Evolutionary conservation across 2,113 vertebrate species (phyloP).

Genomic region (Noctilio leporinus): DNA sequence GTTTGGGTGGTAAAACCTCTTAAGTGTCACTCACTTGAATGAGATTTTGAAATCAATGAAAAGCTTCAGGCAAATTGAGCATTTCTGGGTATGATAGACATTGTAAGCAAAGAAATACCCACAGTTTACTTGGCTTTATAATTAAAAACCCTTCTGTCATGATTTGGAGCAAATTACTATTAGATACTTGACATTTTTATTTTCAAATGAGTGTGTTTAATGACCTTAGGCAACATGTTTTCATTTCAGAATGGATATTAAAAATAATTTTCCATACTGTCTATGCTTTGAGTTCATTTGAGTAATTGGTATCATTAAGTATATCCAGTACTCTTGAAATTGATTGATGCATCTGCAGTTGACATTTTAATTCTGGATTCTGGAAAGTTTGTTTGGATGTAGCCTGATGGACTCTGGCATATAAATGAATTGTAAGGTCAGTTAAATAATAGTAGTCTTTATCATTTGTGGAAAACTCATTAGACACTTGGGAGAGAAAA

Average conservation of each 20-base stretch:
- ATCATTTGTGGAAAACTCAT: not conserved
- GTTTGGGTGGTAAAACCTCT: not conserved
- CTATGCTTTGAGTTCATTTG: not conserved
- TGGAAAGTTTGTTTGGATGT: not conserved
- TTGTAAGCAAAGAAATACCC: not conserved
- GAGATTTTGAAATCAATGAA: not conserved
- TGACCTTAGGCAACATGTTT: not conserved
- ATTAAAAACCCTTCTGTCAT: not conserved
- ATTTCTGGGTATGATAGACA: not conserved
- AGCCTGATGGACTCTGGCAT: not conserved
- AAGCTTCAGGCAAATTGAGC: not conserved
- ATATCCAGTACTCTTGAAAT: not conserved
- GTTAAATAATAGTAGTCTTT: not conserved
- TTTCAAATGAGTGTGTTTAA: not conserved
- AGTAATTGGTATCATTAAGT: not conserved
- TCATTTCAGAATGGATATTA: not conserved
- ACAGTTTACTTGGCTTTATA: not conserved
- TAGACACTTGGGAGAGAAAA: not conserved
- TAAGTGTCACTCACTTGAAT: not conserved
- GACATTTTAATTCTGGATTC: conserved; percentile 31
- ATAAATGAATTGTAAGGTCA: conserved; percentile 21
- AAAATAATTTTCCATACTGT: not conserved
- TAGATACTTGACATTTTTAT: conserved; percentile 13
- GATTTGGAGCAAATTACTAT: not conserved
- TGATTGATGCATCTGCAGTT: not conserved